Evolutionary conservation across 2,113 vertebrate genomes (phyloP), one percentile per base, ranked within the genome.

Genomic region (Chauna torquata): DNA sequence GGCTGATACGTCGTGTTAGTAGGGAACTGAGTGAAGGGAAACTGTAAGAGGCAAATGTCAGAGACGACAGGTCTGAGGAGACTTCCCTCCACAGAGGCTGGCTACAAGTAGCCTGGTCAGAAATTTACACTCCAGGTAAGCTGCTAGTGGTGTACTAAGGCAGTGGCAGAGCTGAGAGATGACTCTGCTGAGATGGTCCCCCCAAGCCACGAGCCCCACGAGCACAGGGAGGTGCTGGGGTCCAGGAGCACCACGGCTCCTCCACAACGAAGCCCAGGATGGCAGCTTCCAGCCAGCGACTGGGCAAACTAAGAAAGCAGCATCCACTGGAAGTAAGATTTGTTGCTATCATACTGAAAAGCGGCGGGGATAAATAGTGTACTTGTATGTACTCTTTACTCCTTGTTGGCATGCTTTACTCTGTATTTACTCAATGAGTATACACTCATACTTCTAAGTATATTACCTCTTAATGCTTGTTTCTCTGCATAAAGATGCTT

Each of bases 121-220:
- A 90, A 54, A 55, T 47, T 45, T 85, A 27, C 8, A 38, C 5
- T 23, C 16, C 32, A 72, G 44, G 42, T 32, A 64, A 47, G 52
- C 2, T 27, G 32, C 15, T 44, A 65, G 25, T 8, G 6, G 23
- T 34, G 25, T 14, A 6, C 70, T 57, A 71, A 82, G 17, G n/a
- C 9, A 1, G 1, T 4, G 65, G 22, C 38, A 68, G 52, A 42
- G 38, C 0, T 2, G 47, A 38, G 8, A 1, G 8, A 12, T 61
- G 42, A 42, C 11, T 24, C 28, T 62, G 8, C 32, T 55, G 59
- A 91, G 71, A 36, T 1, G 20, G 12, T 24, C 22, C 3, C 6
- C 9, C 2, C 1, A 1, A 18, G 66, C 10, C 4, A 1, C 1
- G 1, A 91, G 62, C 8, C 2, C n/a, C 3, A 6, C 25, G 58